phyloP scores from a whole-genome alignment of 2,797 vertebrate species.

The Emys orbicularis region DNA sequence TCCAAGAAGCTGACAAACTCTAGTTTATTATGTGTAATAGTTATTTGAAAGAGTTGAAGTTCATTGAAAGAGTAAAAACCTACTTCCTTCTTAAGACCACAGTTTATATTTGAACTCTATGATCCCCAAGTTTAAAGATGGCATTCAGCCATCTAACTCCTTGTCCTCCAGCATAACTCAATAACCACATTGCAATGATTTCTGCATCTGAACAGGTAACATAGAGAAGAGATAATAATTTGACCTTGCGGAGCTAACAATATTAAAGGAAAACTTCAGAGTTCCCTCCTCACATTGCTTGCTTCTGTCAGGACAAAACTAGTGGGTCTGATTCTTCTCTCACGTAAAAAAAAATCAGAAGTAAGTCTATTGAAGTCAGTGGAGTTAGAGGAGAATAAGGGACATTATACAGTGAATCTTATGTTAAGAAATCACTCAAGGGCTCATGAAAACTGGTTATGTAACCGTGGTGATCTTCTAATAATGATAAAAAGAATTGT shows the following conservation, averaged over 20 bases:
- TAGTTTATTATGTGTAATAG: slow-evolving; percentile 6
- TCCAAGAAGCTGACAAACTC: slow-evolving; percentile 32
- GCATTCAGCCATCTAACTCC: not conserved
- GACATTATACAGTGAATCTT: no score
- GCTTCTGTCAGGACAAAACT: not conserved
- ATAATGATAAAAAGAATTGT: accelerated
- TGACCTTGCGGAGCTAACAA: not conserved
- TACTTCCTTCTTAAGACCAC: slow-evolving; percentile 49
- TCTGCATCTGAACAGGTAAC: not conserved
- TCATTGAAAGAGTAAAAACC: slow-evolving; percentile 51
- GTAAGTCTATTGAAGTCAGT: not conserved
- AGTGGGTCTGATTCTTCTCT: not conserved
- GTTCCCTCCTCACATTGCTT: not conserved
- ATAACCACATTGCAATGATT: not conserved
- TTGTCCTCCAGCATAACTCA: not conserved
- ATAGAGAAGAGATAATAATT: not conserved
- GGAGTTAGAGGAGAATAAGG: not conserved
- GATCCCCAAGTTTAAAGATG: slow-evolving; percentile 5
- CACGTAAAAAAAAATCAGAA: not conserved
- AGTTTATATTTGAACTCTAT: slow-evolving; percentile 46
- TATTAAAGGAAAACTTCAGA: not conserved
- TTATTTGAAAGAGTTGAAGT: slow-evolving; percentile 59
- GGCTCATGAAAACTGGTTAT: not conserved
- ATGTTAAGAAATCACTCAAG: accelerated
- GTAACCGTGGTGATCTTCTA: accelerated